Percentiles rank a stretch among this genome's conserved stretches.
phyloP scores from a whole-genome alignment of 2,888 invertebrate genomes.

The Idaea aversata region DNA sequence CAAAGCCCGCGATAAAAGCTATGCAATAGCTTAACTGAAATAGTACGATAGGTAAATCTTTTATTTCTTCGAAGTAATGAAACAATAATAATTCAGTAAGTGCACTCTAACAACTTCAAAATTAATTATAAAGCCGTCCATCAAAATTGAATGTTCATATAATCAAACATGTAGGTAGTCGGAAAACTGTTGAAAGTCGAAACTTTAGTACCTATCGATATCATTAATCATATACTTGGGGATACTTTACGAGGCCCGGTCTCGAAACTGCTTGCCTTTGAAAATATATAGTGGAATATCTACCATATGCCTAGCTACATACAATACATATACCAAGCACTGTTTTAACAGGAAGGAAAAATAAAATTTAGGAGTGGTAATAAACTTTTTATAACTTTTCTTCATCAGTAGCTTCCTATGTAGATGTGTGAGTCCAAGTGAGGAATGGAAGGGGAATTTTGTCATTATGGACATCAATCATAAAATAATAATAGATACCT shows the following conservation, averaged over 20 bases:
- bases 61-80: not conserved
- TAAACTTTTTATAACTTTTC: too few relatives aligned
- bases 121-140: not conserved
- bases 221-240: slow-evolving; percentile 19
- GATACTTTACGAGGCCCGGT: slow-evolving; percentile 18
- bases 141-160: slow-evolving; percentile 1
- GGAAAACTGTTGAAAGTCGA: slow-evolving; percentile 17
- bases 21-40: too few relatives aligned
- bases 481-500: too few relatives aligned
- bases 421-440: too few relatives aligned
- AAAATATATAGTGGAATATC: slow-evolving; percentile 8
- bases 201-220: slow-evolving; percentile 4
- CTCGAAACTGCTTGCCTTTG: slow-evolving; percentile 11
- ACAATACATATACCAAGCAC: too few relatives aligned
- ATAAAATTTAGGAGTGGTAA: too few relatives aligned
- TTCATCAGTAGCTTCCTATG: too few relatives aligned
- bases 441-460: too few relatives aligned
- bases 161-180: slow-evolving; percentile 6
- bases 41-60: not conserved
- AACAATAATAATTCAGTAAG: not conserved
- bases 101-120: not conserved
- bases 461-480: too few relatives aligned
- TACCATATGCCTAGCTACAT: too few relatives aligned
- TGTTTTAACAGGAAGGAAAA: too few relatives aligned
- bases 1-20: too few relatives aligned